Percentiles rank a stretch among this genome's conserved stretches.
phyloP scores from a whole-genome alignment of 2,888 invertebrate species.

The Trichogramma evanescens region DNA sequence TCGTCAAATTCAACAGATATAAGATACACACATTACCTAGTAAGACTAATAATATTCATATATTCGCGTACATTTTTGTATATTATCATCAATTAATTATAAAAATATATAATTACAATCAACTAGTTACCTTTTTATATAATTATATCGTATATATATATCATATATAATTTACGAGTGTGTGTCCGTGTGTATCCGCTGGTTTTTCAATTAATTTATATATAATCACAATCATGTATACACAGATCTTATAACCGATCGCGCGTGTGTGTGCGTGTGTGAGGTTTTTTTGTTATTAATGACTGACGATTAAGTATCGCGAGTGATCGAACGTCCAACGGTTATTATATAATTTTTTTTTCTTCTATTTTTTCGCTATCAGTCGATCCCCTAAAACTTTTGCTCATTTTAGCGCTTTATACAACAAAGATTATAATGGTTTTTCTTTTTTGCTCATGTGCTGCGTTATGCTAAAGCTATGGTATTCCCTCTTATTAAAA shows the following conservation, averaged over 20 bases:
- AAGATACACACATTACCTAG: too few relatives aligned
- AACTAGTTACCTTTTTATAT: constrained; percentile 1
- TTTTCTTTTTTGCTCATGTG: constrained; percentile 4
- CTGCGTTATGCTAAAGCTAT: not conserved
- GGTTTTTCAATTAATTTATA: too few relatives aligned
- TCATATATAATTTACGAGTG: not conserved
- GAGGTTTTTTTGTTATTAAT: too few relatives aligned
- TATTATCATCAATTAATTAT: constrained; percentile 5
- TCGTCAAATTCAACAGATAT: too few relatives aligned
- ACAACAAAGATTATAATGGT: constrained; percentile 10
- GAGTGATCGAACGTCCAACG: constrained; percentile 2
- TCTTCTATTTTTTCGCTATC: not conserved
- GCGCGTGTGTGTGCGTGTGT: not conserved
- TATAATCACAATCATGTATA: constrained; percentile 8
- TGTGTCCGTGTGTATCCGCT: too few relatives aligned
- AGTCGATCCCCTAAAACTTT: constrained; percentile 7
- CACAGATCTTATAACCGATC: not conserved
- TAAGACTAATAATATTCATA: too few relatives aligned
- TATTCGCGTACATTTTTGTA: too few relatives aligned
- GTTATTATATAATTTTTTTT: not conserved
- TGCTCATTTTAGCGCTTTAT: constrained; percentile 10
- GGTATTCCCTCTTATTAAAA: not conserved
- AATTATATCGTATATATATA: not conserved
- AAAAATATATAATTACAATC: constrained; percentile 15
- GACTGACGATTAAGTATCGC: too few relatives aligned